Evolutionary conservation across 2,113 vertebrate genomes (phyloP), one percentile per base, ranked within the genome.

Genomic region (Motacilla tschutschensis): DNA sequence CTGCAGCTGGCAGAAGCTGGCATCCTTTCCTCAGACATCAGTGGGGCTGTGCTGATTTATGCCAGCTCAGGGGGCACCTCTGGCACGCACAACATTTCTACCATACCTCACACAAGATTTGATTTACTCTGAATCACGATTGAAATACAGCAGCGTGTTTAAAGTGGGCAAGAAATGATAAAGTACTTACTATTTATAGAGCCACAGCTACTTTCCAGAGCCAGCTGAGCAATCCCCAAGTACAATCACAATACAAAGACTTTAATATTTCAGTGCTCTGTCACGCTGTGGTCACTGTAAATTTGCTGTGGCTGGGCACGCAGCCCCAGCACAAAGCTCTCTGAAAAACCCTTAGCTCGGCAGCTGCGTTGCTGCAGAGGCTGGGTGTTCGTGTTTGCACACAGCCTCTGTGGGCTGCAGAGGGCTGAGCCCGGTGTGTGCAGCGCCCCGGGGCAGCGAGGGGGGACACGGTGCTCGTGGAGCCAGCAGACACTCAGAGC

Each of bases 151-250:
- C 91, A 84, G 55, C 26, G 31, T 79, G 80, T 50, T 93, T 81
- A 63, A 86, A 92, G 74, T 2, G 26, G 88, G 78, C 51, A 86
- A 86, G 78, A 85, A 89, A 88, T 79, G 64, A 91, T 63, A 26
- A 86, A 88, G 77, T 41, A 16, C 63, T 81, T 88, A 8, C 93
- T 95, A 93, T 94, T 92, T 92, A 87, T 92, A 85, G 91, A 88
- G 82, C 44, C 38, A 7, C 8, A 90, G 75, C 67, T 83, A 51
- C 87, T 90, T 87, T 60, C 66, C 82, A 66, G 60, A 85, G 94
- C 79, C 92, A 89, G 3, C 85, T 25, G 64, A 92, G 87, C 82
- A 87, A 66, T 90, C 85, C 75, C 72, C 72, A 43, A 66, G 75
- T 70, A 59, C 72, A 59, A 85, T 21, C 76, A 36, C 76, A 79